Evolutionary conservation across 2,113 vertebrate species (phyloP).

Genomic region (Mixornis gularis): DNA sequence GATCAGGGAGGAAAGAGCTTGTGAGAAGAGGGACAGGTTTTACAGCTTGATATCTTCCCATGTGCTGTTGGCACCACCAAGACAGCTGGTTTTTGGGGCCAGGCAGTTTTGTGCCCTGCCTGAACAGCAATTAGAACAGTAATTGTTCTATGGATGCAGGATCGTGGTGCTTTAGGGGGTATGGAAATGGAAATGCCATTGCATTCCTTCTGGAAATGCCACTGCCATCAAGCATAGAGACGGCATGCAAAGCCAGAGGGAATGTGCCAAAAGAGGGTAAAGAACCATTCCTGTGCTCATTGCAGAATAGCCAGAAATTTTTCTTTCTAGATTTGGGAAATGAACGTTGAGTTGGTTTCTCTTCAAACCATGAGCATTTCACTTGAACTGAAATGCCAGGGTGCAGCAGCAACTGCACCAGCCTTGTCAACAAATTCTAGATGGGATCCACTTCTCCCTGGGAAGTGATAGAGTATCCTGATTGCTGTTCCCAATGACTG

Average conservation of each 20-base stretch:
- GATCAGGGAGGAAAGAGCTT: not conserved
- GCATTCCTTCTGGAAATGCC: not conserved
- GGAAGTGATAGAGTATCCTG: not conserved
- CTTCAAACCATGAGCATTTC: not conserved
- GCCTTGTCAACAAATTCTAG: not conserved
- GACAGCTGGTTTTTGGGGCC: fast-evolving
- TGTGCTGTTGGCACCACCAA: not conserved
- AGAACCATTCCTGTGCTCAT: not conserved
- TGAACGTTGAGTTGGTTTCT: not conserved
- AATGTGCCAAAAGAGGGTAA: not conserved
- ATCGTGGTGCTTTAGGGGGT: not conserved
- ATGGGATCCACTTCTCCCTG: not conserved
- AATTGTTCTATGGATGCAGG: not conserved
- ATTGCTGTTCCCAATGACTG: not conserved
- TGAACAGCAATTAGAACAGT: no score
- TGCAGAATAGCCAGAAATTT: not conserved
- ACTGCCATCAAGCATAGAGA: not conserved
- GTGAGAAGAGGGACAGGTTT: not conserved
- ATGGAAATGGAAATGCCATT: no score
- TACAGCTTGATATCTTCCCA: fast-evolving
- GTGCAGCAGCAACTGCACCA: not conserved
- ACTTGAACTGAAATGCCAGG: not conserved
- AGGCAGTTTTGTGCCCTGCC: not conserved
- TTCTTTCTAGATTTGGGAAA: not conserved
- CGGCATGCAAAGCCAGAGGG: not conserved